Conservation (phyloP, 1,140 invertebrate species). For the Odontomachus brunneus region DNA sequence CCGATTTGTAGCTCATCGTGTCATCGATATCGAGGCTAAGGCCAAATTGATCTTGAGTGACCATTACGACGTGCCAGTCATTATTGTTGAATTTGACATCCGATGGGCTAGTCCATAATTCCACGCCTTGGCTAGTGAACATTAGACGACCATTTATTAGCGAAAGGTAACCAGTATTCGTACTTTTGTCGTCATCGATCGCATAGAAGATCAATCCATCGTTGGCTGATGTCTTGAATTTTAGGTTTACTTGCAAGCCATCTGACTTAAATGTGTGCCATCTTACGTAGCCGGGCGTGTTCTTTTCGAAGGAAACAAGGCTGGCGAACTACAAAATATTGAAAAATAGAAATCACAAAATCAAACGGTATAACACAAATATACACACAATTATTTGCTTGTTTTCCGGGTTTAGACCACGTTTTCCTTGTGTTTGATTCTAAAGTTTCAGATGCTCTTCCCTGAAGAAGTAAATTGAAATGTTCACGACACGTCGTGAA, state of each 20-base stretch:
- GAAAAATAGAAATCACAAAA: no score
- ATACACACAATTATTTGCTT: no score
- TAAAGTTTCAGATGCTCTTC: no score
- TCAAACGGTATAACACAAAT: background rate
- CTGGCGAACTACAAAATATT: slow-evolving; percentile 83
- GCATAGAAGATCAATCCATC: slow-evolving; percentile 93
- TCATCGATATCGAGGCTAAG: slow-evolving; percentile 95
- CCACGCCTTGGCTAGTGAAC: slow-evolving; percentile 89
- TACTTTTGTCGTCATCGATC: slow-evolving; percentile 87
- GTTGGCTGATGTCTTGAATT: slow-evolving; percentile 93
- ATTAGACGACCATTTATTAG: slow-evolving; percentile 89
- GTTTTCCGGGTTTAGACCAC: no score
- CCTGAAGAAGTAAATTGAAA: no score
- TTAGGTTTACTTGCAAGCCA: slow-evolving; percentile 92
- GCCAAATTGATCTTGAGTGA: slow-evolving; percentile 88
- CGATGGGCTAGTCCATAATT: slow-evolving; percentile 86
- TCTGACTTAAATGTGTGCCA: slow-evolving; percentile 87
- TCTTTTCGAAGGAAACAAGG: slow-evolving; percentile 88
- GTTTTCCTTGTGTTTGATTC: no score
- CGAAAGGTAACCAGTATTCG: slow-evolving; percentile 88
- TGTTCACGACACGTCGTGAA: no score
- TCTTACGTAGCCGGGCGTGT: slow-evolving; percentile 88
- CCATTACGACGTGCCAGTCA: slow-evolving; percentile 96
- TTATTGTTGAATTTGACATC: slow-evolving; percentile 92
- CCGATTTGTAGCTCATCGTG: slow-evolving; percentile 87